Conservation (phyloP, 2,888 invertebrate genomes). For the Scelioninae gen. 1 region DNA sequence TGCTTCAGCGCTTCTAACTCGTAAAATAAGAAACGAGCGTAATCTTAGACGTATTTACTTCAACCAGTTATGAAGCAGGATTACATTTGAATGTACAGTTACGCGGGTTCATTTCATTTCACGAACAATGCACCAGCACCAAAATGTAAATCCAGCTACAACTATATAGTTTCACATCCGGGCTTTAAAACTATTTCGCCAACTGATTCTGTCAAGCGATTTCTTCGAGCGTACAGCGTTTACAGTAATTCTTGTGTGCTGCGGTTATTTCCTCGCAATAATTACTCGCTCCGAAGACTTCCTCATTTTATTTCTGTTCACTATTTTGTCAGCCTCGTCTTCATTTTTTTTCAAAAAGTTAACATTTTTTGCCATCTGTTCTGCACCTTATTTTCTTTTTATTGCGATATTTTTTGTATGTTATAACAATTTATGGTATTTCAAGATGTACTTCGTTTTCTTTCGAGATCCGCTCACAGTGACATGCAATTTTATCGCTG, state of each 20-base stretch:
- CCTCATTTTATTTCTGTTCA: constrained; percentile 13
- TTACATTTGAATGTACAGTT: constrained; percentile 50
- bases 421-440: constrained; percentile 68
- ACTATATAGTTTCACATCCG: constrained; percentile 56
- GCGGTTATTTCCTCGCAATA: constrained; percentile 54
- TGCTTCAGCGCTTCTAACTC: constrained; percentile 11
- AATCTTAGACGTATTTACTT: constrained; percentile 27
- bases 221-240: constrained; percentile 55
- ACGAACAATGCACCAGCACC: constrained; percentile 42
- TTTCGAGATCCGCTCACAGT: constrained; percentile 54
- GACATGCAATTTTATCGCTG: constrained; percentile 65
- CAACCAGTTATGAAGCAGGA: constrained; percentile 39
- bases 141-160: constrained; percentile 37
- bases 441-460: constrained; percentile 58
- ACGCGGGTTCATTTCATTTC: constrained; percentile 43
- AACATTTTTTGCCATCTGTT: constrained; percentile 48
- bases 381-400: no score
- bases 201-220: constrained; percentile 58
- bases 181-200: constrained; percentile 56
- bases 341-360: constrained; percentile 6
- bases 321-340: background rate
- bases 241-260: constrained; percentile 38
- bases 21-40: constrained; percentile 7
- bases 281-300: constrained; percentile 57
- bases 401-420: constrained; percentile 65